A percentile compares a stretch with the other conserved stretches of the same genome.
These are phyloP conservation scores for Lithophane ornitopus DNA, from an alignment of 2,888 invertebrate species.

Conservation along the genomic window DNA sequence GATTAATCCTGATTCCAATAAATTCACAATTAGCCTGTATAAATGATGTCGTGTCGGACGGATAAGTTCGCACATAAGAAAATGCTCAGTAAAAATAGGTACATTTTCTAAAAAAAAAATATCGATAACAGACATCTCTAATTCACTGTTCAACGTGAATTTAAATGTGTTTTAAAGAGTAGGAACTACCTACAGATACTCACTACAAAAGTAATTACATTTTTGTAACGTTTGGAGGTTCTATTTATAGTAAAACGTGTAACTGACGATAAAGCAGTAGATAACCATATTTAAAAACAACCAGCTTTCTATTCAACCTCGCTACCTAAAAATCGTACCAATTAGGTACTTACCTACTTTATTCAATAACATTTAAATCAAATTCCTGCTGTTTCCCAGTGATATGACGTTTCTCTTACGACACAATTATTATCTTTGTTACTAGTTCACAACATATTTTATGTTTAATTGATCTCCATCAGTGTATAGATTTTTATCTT, in stretches of 20 bases:
- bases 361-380: conserved; percentile 35
- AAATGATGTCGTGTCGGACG: conserved; percentile 27
- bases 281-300: conserved; percentile 11
- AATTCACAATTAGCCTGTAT: neutral
- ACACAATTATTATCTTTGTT: conserved; percentile 35
- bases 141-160: neutral
- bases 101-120: neutral
- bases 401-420: conserved; percentile 52
- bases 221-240: neutral
- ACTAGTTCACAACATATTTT: conserved; percentile 19
- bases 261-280: neutral
- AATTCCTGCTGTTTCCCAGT: conserved; percentile 48
- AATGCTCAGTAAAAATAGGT: conserved; percentile 1
- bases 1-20: neutral
- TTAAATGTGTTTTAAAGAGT: neutral
- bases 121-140: neutral
- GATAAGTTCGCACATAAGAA: neutral
- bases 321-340: conserved; percentile 12
- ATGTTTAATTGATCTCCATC: conserved; percentile 34
- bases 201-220: neutral
- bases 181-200: neutral
- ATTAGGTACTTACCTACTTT: conserved; percentile 7
- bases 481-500: conserved; percentile 7
- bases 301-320: conserved; percentile 10
- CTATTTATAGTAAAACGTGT: conserved; percentile 1